These are phyloP conservation scores for Drosophila lacertosa DNA, from an alignment of 1,140 invertebrate genomes.

Conservation along the genomic window DNA sequence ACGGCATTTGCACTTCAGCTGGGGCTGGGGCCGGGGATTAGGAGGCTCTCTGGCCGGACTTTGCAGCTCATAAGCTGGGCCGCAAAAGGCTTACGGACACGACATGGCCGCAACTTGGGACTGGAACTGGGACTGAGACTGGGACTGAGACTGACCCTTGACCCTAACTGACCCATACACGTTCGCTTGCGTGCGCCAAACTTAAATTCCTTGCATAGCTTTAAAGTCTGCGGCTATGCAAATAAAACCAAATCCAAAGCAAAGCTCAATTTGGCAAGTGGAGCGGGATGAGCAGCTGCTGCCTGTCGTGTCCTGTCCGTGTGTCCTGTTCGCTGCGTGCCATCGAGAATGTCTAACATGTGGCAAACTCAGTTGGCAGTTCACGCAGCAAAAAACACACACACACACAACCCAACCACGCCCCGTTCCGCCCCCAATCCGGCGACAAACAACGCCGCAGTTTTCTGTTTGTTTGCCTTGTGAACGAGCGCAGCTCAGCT, in stretches of 20 bases:
- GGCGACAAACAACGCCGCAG: conserved; percentile 43
- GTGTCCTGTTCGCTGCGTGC: conserved; percentile 23
- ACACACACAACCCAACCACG: background rate
- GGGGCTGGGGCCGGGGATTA: conserved; percentile 52
- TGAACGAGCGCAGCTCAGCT: conserved; percentile 33
- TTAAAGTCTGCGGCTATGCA: conserved; percentile 62
- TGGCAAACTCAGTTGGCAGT: conserved; percentile 47
- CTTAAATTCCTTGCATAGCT: conserved; percentile 31
- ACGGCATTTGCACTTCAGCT: conserved; percentile 74
- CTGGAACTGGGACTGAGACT: background rate
- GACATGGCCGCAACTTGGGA: conserved; percentile 5
- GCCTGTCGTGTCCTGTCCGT: conserved; percentile 9
- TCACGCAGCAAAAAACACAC: conserved; percentile 6
- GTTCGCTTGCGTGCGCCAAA: background rate
- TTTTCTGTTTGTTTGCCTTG: conserved; percentile 66
- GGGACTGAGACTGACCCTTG: conserved; percentile 16
- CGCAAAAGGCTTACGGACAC: conserved; percentile 49
- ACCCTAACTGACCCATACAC: conserved; percentile 24
- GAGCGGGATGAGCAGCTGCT: conserved; percentile 42
- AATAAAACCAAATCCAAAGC: conserved; percentile 66
- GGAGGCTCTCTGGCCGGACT: conserved; percentile 46
- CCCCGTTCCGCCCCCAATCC: conserved; percentile 5
- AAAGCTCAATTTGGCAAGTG: conserved; percentile 69
- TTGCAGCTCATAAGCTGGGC: conserved; percentile 61
- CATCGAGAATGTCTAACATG: conserved; percentile 52